Base-by-base conservation (phyloP, 2,113 vertebrate species). In the Leucopternis melanops region DNA sequence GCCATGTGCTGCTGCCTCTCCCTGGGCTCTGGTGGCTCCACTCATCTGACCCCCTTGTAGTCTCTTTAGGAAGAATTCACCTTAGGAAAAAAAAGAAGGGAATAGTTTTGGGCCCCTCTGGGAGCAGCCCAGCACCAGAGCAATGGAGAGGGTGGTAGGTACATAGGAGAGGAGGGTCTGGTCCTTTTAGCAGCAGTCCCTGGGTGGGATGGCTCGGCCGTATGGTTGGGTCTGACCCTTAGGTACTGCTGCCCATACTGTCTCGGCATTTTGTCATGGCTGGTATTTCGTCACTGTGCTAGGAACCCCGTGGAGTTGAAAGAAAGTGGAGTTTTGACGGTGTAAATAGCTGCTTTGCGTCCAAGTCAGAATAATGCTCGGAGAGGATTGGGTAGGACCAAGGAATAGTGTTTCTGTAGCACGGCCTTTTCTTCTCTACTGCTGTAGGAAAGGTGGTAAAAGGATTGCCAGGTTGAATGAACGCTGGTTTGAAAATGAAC, bases 231-330 rank as follows among this genome's bases (percentile, higher is more conserved):
- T 19, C 16, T 22, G 29, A 12, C 15, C 34, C 31, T 44, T 42
- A 4, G 54, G 34, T 82, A 61, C 7, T 2, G 2, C 29, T 81
- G 65, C 26, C 31, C 3, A 0, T 69, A 1, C n/a, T 26, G 3
- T 36, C 47, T 40, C 4, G 5, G 18, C 47, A 6, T 77, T 16
- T 38, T 42, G 21, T 36, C 0, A 0, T 54, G 52, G 27, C 40
- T 82, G 36, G 6, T 54, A 6, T 58, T 82, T 54, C 7, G 11
- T 58, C 34, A 27, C 36, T 61, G 17, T 47, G 38, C 63, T 74
- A 40, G 61, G 34, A 85, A 8, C 13, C 11, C 55, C 17, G 15
- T 40, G 32, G 47, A 38, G 15, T 1, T 71, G 50, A 26, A 71
- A 70, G 23, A 40, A 45, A 59, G 34, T 1, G 2, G 27, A 55